Percentiles rank a stretch among this genome's conserved stretches.
Conservation (phyloP, 2,113 vertebrate genomes). For the Syrrhaptes paradoxus region DNA sequence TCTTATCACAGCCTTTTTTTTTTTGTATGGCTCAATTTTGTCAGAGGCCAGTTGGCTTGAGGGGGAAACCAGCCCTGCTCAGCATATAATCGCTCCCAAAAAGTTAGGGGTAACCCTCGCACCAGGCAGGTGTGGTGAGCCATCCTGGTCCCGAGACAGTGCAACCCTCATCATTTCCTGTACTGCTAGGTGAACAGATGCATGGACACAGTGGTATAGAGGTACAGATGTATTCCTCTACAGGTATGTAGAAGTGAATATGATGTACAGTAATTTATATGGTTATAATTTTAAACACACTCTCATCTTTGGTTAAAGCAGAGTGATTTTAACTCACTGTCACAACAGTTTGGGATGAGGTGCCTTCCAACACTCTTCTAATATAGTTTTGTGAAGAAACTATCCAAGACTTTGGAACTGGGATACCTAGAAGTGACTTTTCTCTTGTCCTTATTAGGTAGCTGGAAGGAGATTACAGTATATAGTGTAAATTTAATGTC, state of each 20-base stretch:
- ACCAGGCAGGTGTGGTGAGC: background rate
- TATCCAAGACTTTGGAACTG: background rate
- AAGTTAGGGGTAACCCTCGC: background rate
- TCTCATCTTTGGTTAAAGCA: background rate
- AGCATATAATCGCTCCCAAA: background rate
- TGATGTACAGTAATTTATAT: background rate
- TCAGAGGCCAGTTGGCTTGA: background rate
- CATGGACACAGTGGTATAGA: background rate
- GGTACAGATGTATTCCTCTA: background rate
- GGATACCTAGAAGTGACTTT: slow-evolving; percentile 28
- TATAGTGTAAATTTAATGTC: slow-evolving; percentile 62
- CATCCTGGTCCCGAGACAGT: background rate
- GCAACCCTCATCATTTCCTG: background rate
- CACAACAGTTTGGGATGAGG: background rate
- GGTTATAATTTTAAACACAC: background rate
- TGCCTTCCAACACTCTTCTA: background rate
- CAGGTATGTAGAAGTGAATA: background rate
- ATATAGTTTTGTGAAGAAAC: background rate
- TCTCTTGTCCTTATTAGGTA: slow-evolving; percentile 7
- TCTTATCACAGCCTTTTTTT: background rate
- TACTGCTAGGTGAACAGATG: background rate
- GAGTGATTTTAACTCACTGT: background rate
- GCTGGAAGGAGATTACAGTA: slow-evolving; percentile 52
- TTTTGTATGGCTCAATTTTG: background rate
- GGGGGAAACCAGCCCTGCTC: background rate